These are phyloP conservation scores for Argyresthia goedartella DNA, from an alignment of 2,888 invertebrate species.

Conservation along the genomic window DNA sequence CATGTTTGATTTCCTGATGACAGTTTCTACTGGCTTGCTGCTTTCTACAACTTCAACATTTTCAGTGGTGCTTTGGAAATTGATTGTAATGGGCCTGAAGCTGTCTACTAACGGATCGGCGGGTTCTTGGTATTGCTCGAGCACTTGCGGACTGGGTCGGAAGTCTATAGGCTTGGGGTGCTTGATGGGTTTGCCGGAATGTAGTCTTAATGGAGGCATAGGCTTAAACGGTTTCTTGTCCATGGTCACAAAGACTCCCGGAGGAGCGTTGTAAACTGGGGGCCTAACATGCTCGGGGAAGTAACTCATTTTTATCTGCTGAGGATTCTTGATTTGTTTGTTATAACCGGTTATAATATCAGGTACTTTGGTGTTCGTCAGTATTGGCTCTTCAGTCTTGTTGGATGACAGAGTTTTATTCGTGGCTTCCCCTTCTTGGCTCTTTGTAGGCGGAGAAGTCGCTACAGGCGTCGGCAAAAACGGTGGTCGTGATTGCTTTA, in stretches of 20 bases:
- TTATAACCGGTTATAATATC: conserved; percentile 25
- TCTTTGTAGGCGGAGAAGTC: neutral
- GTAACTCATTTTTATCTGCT: conserved; percentile 35
- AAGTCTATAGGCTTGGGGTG: conserved; percentile 37
- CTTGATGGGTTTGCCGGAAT: conserved; percentile 32
- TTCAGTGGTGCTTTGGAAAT: conserved; percentile 23
- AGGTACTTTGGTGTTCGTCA: conserved; percentile 28
- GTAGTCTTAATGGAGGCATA: conserved; percentile 52
- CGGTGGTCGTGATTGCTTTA: conserved; percentile 24
- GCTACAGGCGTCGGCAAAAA: conserved; percentile 32
- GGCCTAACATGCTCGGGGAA: conserved; percentile 48
- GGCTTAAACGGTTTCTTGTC: conserved; percentile 64
- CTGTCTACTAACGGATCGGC: conserved; percentile 33
- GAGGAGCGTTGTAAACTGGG: conserved; percentile 57
- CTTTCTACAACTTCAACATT: conserved; percentile 16
- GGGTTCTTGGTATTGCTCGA: conserved; percentile 40
- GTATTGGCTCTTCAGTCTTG: conserved; percentile 18
- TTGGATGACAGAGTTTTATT: conserved; percentile 9
- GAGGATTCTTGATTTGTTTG: neutral
- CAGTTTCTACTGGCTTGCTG: conserved; percentile 24
- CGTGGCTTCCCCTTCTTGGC: neutral
- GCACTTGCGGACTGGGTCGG: conserved; percentile 55
- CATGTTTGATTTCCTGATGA: conserved; percentile 25
- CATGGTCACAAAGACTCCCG: conserved; percentile 58
- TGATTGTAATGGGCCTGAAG: conserved; percentile 48